Evolutionary conservation across 2,888 invertebrate species (phyloP).

Genomic region (Capitulum mitella): DNA sequence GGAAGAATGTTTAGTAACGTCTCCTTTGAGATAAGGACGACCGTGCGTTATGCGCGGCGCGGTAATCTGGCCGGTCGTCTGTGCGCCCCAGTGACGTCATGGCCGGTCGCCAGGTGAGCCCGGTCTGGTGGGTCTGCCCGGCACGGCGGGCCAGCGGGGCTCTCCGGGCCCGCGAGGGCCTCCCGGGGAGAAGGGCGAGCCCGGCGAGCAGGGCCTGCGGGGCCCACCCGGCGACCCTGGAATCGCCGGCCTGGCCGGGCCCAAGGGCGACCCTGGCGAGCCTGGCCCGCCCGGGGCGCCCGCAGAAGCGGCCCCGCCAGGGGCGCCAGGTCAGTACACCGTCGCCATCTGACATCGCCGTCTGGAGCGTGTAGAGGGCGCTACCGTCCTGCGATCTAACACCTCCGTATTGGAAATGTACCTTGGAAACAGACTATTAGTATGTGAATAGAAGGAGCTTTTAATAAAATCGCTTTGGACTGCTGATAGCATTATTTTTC

Average conservation of each 20-base stretch:
- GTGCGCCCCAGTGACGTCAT: not conserved
- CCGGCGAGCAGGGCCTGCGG: constrained; percentile 71
- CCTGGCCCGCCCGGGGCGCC: constrained; percentile 53
- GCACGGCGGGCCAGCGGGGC: constrained; percentile 58
- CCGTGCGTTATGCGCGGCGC: constrained; percentile 49
- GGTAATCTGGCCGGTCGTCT: constrained; percentile 46
- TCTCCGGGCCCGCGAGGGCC: constrained; percentile 49
- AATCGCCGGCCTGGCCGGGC: constrained; percentile 45
- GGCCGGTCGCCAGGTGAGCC: constrained; percentile 39
- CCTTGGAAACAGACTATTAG: too few species aligned
- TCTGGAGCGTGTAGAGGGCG: too few species aligned
- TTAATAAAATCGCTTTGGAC: too few species aligned
- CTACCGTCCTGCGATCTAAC: too few species aligned
- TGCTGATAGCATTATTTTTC: too few species aligned
- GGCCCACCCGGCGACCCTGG: constrained; percentile 60
- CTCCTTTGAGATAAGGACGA: constrained; percentile 39
- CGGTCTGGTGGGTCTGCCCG: constrained; percentile 54
- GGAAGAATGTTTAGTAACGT: constrained; percentile 41
- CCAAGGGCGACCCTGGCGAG: constrained; percentile 55
- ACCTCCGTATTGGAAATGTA: too few species aligned
- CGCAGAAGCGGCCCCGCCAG: constrained; percentile 37
- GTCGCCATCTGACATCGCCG: too few species aligned
- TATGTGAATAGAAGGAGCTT: too few species aligned
- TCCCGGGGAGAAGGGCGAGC: constrained; percentile 56
- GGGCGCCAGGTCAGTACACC: not conserved